These are phyloP conservation scores for Calephelis nemesis DNA, from an alignment of 1,140 invertebrate genomes.

Conservation along the genomic window DNA sequence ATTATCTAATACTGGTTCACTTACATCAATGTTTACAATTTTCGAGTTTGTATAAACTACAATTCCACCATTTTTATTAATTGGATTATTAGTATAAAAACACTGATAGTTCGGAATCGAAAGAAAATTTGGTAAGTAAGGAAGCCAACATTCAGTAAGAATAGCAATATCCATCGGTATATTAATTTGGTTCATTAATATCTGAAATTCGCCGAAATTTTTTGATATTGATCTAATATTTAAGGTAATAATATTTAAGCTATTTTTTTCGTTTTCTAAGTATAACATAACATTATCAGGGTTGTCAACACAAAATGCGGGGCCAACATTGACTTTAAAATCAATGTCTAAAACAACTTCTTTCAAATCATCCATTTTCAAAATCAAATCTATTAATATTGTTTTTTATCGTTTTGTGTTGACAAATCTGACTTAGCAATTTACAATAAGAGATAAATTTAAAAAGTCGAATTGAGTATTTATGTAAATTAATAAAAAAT, in stretches of 20 bases:
- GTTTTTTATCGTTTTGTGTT: no score
- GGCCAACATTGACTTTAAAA: no score
- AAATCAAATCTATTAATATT: no score
- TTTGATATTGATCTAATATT: background rate
- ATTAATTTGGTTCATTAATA: background rate
- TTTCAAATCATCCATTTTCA: no score
- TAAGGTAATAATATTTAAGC: conserved; percentile 12
- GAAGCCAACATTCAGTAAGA: background rate
- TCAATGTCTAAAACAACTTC: no score
- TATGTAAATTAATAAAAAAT: no score
- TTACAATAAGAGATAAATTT: no score
- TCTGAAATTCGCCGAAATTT: background rate
- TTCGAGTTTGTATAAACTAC: background rate
- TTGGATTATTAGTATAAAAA: background rate
- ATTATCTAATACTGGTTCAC: background rate
- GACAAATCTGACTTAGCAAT: no score
- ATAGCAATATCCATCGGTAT: background rate
- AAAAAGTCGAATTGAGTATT: no score
- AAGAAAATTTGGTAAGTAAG: background rate
- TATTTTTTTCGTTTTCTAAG: no score
- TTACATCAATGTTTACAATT: background rate
- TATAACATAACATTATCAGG: no score
- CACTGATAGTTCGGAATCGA: background rate
- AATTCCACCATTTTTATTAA: conserved; percentile 2
- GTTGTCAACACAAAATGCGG: no score